phyloP scores from a whole-genome alignment of 2,113 vertebrate species.

The Corythoichthys intestinalis region DNA sequence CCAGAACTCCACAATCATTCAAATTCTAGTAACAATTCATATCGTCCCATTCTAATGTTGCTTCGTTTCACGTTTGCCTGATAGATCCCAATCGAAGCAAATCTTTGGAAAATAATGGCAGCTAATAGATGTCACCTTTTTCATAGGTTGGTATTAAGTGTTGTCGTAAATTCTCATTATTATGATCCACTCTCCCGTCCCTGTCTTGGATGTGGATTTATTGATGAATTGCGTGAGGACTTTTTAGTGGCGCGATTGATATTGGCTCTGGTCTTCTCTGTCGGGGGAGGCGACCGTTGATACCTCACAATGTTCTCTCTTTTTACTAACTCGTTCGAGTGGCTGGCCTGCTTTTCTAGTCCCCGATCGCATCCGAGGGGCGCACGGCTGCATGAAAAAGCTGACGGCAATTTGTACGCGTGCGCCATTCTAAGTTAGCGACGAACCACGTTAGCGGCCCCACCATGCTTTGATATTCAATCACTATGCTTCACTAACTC shows the following conservation, averaged over 20 bases:
- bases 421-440: slow-evolving; percentile 30
- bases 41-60: slow-evolving; percentile 9
- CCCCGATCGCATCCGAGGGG: slow-evolving; percentile 43
- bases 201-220: slow-evolving; percentile 14
- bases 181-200: not conserved
- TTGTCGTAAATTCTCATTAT: slow-evolving; percentile 18
- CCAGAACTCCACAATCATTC: slow-evolving; percentile 19
- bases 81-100: slow-evolving; percentile 22
- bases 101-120: slow-evolving; percentile 32
- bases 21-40: slow-evolving; percentile 7
- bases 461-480: slow-evolving; percentile 47
- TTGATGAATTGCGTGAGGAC: slow-evolving; percentile 19
- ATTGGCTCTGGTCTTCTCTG: slow-evolving; percentile 34
- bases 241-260: slow-evolving; percentile 21
- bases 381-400: slow-evolving; percentile 40
- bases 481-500: slow-evolving; percentile 69
- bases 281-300: slow-evolving; percentile 57
- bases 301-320: slow-evolving; percentile 65
- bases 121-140: slow-evolving; percentile 45
- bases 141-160: slow-evolving; percentile 26
- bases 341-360: slow-evolving; percentile 36
- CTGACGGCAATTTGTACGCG: slow-evolving; percentile 35
- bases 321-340: slow-evolving; percentile 39
- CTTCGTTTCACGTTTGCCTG: slow-evolving; percentile 7
- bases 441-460: slow-evolving; percentile 31